These are phyloP conservation scores for Mylabris phalerata DNA, from an alignment of 1,140 invertebrate species.

Conservation along the genomic window DNA sequence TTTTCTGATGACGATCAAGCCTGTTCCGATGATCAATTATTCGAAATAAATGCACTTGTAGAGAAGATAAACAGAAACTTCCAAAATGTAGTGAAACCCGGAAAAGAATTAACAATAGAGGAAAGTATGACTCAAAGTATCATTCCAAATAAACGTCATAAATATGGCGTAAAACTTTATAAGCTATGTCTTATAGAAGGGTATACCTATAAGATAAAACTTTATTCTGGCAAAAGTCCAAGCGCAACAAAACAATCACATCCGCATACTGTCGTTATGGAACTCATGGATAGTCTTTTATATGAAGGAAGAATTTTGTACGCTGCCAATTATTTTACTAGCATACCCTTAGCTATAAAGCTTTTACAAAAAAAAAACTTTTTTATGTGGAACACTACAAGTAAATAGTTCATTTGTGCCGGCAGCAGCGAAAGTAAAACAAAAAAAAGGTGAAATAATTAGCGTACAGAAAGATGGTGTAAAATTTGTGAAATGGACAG, in stretches of 20 bases:
- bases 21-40: too few species aligned
- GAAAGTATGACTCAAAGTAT: slow-evolving; percentile 36
- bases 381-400: background rate
- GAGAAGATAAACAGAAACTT: background rate
- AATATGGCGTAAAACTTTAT: slow-evolving; percentile 33
- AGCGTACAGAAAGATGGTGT: background rate
- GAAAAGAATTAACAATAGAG: slow-evolving; percentile 38
- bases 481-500: slow-evolving; percentile 12
- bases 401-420: background rate
- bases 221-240: too few species aligned
- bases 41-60: too few species aligned
- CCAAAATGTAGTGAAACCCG: slow-evolving; percentile 2
- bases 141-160: slow-evolving; percentile 27
- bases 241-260: background rate
- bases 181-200: slow-evolving; percentile 24
- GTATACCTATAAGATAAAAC: slow-evolving; percentile 5
- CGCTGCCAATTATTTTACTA: background rate
- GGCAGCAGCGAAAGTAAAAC: background rate
- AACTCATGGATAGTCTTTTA: background rate
- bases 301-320: background rate
- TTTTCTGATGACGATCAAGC: background rate
- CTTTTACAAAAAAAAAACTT: background rate
- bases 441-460: background rate
- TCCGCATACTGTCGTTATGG: background rate
- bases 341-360: background rate